phyloP scores from a whole-genome alignment of 2,797 vertebrate genomes.

The Poecilia velifera region DNA sequence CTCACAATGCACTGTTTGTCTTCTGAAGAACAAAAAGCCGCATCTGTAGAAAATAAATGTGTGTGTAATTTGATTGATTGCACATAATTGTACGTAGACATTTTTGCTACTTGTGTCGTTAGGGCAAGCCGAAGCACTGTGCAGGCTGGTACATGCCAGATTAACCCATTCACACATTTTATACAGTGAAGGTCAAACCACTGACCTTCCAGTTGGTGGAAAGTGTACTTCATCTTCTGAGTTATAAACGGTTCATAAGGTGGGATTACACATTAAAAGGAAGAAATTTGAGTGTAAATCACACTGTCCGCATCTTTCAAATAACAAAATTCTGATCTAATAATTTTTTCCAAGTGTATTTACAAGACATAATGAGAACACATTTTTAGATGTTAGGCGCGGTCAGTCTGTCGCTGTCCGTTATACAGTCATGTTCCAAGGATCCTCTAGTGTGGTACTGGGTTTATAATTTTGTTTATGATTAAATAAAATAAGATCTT shows the following conservation, averaged over 20 bases:
- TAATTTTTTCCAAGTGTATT: background rate
- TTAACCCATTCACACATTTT: background rate
- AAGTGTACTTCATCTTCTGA: background rate
- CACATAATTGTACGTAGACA: background rate
- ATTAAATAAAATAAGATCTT: background rate
- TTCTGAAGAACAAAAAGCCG: slow-evolving; percentile 6
- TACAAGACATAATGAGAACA: background rate
- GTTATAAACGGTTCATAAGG: no score
- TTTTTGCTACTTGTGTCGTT: background rate
- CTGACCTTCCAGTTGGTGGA: background rate
- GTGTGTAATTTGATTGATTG: slow-evolving; percentile 24
- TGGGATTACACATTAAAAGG: background rate
- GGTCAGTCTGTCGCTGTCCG: background rate
- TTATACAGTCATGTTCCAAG: background rate
- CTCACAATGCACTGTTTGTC: slow-evolving; percentile 19
- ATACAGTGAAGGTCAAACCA: background rate
- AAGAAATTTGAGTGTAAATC: background rate
- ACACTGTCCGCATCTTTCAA: background rate
- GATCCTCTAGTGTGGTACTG: background rate
- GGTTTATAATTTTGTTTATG: background rate
- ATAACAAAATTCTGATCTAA: background rate
- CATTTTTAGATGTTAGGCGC: background rate
- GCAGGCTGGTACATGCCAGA: background rate
- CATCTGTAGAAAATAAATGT: slow-evolving; percentile 11
- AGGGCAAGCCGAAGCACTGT: background rate